These are phyloP conservation scores for Holotrichia oblita DNA, from an alignment of 1,140 invertebrate genomes.

Conservation along the genomic window DNA sequence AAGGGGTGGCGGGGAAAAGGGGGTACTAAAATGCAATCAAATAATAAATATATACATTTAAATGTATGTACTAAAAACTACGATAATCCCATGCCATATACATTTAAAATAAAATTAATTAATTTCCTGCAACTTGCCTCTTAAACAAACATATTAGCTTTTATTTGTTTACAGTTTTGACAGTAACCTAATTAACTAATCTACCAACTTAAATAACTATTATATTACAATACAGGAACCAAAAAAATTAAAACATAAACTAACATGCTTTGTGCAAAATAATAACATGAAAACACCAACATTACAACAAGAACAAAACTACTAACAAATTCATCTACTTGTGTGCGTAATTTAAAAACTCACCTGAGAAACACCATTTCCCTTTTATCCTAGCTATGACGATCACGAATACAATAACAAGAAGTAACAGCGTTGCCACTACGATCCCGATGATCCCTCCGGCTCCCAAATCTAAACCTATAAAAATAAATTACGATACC, in stretches of 20 bases:
- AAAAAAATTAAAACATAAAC: neutral
- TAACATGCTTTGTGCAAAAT: neutral
- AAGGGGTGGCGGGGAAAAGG: too few species aligned
- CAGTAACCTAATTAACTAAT: neutral
- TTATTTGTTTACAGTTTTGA: conserved; percentile 43
- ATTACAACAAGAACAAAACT: neutral
- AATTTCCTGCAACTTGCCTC: conserved; percentile 43
- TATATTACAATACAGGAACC: neutral
- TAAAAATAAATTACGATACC: neutral
- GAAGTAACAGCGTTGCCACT: conserved; percentile 71
- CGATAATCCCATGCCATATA: conserved; percentile 13
- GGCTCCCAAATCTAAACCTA: conserved; percentile 74
- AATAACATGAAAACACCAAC: conserved; percentile 15
- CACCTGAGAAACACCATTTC: conserved; percentile 85
- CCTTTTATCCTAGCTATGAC: conserved; percentile 80
- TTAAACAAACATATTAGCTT: conserved; percentile 45
- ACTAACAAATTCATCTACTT: neutral
- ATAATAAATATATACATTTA: too few species aligned
- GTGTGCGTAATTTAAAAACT: conserved; percentile 61
- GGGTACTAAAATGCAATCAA: too few species aligned
- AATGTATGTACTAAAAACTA: neutral
- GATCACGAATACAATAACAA: conserved; percentile 73
- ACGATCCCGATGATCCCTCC: conserved; percentile 81
- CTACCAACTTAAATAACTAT: neutral
- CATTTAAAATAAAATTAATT: neutral